Evolutionary conservation across 2,888 invertebrate species (phyloP).

Genomic region (Drosophila yooni): DNA sequence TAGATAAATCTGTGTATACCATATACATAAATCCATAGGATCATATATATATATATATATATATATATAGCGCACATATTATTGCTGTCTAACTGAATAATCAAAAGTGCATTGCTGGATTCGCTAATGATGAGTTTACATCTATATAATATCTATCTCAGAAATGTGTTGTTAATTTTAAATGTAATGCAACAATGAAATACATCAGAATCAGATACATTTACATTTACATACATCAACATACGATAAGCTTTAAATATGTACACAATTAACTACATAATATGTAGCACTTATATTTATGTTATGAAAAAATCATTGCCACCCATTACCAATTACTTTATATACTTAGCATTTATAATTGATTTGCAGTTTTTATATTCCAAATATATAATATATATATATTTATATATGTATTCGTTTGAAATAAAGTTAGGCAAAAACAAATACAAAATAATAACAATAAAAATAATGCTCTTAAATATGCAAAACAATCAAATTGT

Average conservation of each 20-base stretch:
- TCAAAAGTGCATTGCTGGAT: slow-evolving; percentile 9
- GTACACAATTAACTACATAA: slow-evolving; percentile 22
- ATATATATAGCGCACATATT: slow-evolving; percentile 11
- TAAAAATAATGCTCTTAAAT: slow-evolving; percentile 58
- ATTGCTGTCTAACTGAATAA: slow-evolving; percentile 15
- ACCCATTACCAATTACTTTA: slow-evolving; percentile 41
- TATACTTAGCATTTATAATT: slow-evolving; percentile 26
- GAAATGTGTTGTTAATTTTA: slow-evolving; percentile 11
- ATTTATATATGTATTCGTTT: slow-evolving; percentile 48
- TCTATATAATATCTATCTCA: slow-evolving; percentile 13
- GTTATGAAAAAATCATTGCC: slow-evolving; percentile 32
- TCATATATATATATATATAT: slow-evolving; percentile 6
- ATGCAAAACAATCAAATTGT: slow-evolving; percentile 17
- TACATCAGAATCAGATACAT: slow-evolving; percentile 18
- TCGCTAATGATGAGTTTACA: slow-evolving; percentile 2
- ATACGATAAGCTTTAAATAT: slow-evolving; percentile 53
- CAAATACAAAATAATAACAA: slow-evolving; percentile 35
- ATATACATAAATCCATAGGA: slow-evolving; percentile 22
- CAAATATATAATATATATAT: slow-evolving; percentile 31
- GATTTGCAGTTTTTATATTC: slow-evolving; percentile 51
- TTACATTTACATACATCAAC: slow-evolving; percentile 17
- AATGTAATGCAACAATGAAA: slow-evolving; percentile 11
- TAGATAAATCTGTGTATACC: slow-evolving; percentile 20
- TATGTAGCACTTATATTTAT: slow-evolving; percentile 14
- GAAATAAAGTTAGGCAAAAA: slow-evolving; percentile 30